Evolutionary conservation across 2,888 invertebrate genomes (phyloP), one percentile per base, ranked within the genome.

Genomic region (Melanotus villosus): DNA sequence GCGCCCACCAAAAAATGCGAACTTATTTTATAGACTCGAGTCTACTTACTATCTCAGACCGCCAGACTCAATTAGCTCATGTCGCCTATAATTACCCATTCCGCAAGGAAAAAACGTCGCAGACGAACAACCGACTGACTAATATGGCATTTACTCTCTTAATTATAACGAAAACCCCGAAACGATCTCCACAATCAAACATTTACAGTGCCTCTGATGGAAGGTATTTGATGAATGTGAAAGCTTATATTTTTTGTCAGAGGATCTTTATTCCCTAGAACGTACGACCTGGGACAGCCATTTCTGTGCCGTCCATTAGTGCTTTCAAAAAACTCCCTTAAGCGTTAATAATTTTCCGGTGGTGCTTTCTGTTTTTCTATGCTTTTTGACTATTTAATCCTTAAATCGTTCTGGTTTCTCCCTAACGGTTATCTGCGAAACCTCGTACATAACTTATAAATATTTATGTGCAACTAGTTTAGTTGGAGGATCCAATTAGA

Each of bases 311-410:
- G 54, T 54, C 54, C 54, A 54, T 54, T 54, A 54, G 34, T 34
- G 54, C 54, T 54, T 54, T 54, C 54, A 54, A 54, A 54, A 54
- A 54, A 26, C 54, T 54, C 54, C 34, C 54, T 54, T 54, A 32
- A 54, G 54, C 54, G 54, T 54, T 54, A 54, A 54, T 54, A 54
- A 54, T 54, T 54, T 52, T 54, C 54, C 54, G 54, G 54, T 34
- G 34, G 34, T 34, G 32, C 19, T 52, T 12, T 30, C 30, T 26
- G 26, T 26, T 30, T 52, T 52, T 52, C 32, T 52, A 30, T 21
- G 45, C 45, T 45, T 45, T 41, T 21, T 45, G 45, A 16, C 45
- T 41, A 14, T 41, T 41, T 41, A 41, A 41, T 41, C 41, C 16
- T 18, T 6, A 41, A 41, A 41, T 16, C 16, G 7, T 16, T 16